Evolutionary conservation across 2,888 invertebrate species (phyloP), one percentile per base, ranked within the genome.

Genomic region (Syrphus vitripennis): DNA sequence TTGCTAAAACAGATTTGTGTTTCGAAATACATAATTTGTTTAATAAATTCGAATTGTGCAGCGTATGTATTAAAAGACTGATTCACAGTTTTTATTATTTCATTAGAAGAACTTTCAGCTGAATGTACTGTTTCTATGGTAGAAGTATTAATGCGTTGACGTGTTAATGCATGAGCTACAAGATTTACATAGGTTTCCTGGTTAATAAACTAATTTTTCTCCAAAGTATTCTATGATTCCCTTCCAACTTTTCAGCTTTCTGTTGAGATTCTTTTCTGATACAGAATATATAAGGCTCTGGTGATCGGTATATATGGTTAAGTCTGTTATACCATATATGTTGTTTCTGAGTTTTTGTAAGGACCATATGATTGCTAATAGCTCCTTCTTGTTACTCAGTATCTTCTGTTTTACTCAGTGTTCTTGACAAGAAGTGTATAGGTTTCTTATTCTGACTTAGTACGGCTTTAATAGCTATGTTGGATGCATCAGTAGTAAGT

Each of bases 1-100:
- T 57, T 31, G 34, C 31, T 57, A 31, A 57, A 57, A 57, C 34
- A 34, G 31, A 57, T 57, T 57, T 57, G 55, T 57, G 31, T 57
- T 57, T 57, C 57, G 57, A 57, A n/a, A n/a, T n/a, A n/a, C 34
- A 57, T 31, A 31, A 31, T 57, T 57, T 57, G 57, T 57, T 57
- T 31, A 57, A 31, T 57, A 57, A 31, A 31, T 57, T 31, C 31
- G 29, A 31, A 19, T 19, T 31, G 57, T 57, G 57, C 31, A 57
- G 57, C 31, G 57, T 31, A 57, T 57, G 57, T 31, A 57, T 57
- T 55, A 55, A 55, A 55, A 55, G 29, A 29, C 29, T 55, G 29
- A 55, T 42, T 42, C 3, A 42, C n/a, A 29, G n/a, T 42, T 42
- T 40, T 16, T 40, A n/a, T 42, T 42, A 42, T 16, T 42, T 42